Conservation (phyloP, 2,888 invertebrate genomes). For the Eulithis prunata region DNA sequence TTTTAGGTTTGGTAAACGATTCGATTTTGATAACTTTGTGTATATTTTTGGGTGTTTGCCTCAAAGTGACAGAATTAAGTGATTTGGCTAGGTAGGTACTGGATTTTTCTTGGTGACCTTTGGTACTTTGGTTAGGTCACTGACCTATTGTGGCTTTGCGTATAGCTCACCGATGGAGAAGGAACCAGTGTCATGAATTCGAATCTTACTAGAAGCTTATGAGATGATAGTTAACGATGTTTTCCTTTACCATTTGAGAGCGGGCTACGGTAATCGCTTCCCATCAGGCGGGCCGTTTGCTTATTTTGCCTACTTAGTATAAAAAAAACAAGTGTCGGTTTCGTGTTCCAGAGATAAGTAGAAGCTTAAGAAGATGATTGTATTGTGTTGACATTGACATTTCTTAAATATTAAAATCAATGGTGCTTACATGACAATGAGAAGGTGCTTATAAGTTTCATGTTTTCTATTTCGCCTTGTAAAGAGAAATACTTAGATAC, state of each 20-base stretch:
- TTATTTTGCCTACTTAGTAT: no score
- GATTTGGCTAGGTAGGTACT: constrained; percentile 18
- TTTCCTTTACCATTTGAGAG: not conserved
- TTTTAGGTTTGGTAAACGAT: constrained; percentile 70
- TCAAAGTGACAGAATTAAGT: constrained; percentile 56
- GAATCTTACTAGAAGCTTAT: not conserved
- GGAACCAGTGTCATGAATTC: not conserved
- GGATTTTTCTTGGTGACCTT: constrained; percentile 1
- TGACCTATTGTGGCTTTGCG: not conserved
- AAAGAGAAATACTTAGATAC: constrained; percentile 1
- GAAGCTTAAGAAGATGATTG: no score
- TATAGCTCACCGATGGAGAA: not conserved
- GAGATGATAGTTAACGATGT: not conserved
- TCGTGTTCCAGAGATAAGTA: not conserved
- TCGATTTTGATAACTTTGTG: constrained; percentile 76
- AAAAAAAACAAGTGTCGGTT: no score
- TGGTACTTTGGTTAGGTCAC: not conserved
- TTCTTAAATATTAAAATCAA: not conserved
- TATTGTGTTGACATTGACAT: no score
- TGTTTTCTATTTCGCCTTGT: constrained; percentile 2
- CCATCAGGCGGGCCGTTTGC: no score
- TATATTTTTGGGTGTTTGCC: constrained; percentile 75
- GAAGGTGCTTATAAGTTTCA: not conserved
- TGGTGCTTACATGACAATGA: not conserved
- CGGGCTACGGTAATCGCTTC: no score